These are phyloP conservation scores for Agonopterix subpropinquella DNA, from an alignment of 2,888 invertebrate genomes.

Conservation along the genomic window DNA sequence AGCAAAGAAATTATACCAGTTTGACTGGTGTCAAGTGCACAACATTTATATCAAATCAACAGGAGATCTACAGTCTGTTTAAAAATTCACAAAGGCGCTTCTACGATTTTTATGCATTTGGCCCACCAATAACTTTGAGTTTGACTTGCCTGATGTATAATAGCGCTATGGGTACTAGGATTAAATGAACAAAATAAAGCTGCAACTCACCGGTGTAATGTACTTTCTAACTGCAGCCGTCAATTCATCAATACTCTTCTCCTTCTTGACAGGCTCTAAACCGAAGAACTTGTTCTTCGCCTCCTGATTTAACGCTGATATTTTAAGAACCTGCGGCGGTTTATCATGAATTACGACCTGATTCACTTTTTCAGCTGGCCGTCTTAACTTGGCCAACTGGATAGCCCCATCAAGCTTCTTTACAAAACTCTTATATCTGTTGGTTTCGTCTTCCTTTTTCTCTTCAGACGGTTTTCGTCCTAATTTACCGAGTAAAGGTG, in stretches of 20 bases:
- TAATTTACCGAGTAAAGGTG: slow-evolving; percentile 53
- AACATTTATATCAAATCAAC: too few relatives aligned
- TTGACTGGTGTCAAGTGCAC: too few relatives aligned
- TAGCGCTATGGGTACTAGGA: too few relatives aligned
- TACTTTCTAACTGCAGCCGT: slow-evolving; percentile 63
- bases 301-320: slow-evolving; percentile 53
- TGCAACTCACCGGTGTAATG: slow-evolving; percentile 58
- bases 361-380: slow-evolving; percentile 41
- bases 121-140: too few relatives aligned
- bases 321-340: slow-evolving; percentile 47
- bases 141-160: too few relatives aligned
- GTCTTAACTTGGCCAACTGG: slow-evolving; percentile 53
- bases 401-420: slow-evolving; percentile 59
- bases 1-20: too few relatives aligned
- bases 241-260: slow-evolving; percentile 57
- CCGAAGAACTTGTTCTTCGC: slow-evolving; percentile 69
- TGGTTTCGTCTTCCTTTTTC: slow-evolving; percentile 49
- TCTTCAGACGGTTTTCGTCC: slow-evolving; percentile 48
- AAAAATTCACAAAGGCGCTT: too few relatives aligned
- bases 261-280: slow-evolving; percentile 45
- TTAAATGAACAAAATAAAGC: not conserved
- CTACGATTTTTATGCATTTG: not conserved
- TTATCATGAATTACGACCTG: slow-evolving; percentile 32
- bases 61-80: not conserved
- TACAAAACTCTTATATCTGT: slow-evolving; percentile 38